phyloP scores from a whole-genome alignment of 2,888 invertebrate genomes.

The Lamproptera curius region DNA sequence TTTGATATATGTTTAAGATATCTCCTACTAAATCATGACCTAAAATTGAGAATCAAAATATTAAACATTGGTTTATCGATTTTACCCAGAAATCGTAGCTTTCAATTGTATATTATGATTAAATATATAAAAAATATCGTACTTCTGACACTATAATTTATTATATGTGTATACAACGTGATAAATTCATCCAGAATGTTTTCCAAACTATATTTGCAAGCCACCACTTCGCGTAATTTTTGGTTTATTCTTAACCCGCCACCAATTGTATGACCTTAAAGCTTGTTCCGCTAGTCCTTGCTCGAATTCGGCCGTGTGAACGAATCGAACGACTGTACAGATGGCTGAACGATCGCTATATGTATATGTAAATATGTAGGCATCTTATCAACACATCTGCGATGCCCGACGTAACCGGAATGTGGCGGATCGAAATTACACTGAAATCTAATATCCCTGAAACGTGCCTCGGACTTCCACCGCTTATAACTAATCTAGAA shows the following conservation, averaged over 20 bases:
- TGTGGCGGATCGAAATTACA: conserved; percentile 6
- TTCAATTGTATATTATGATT: too few species aligned
- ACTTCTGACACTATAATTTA: too few species aligned
- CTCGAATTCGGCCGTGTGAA: conserved; percentile 42
- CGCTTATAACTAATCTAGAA: not conserved
- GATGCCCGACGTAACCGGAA: conserved; percentile 2
- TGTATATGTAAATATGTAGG: not conserved
- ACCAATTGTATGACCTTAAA: conserved; percentile 48
- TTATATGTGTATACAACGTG: too few species aligned
- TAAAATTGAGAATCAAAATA: too few species aligned
- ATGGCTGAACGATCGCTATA: conserved; percentile 5
- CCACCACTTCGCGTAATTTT: too few species aligned
- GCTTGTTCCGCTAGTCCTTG: conserved; percentile 52
- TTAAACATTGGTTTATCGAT: too few species aligned
- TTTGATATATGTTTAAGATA: too few species aligned
- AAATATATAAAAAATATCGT: too few species aligned
- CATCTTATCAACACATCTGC: not conserved
- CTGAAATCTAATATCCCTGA: conserved; percentile 4
- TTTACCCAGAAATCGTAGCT: too few species aligned
- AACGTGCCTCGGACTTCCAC: not conserved
- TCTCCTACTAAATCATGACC: too few species aligned
- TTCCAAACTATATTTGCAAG: too few species aligned
- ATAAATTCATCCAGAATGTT: too few species aligned
- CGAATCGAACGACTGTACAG: conserved; percentile 27
- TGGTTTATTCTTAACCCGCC: conserved; percentile 18